These are phyloP conservation scores for Baryphthengus martii DNA, from an alignment of 2,113 vertebrate genomes.

Conservation along the genomic window DNA sequence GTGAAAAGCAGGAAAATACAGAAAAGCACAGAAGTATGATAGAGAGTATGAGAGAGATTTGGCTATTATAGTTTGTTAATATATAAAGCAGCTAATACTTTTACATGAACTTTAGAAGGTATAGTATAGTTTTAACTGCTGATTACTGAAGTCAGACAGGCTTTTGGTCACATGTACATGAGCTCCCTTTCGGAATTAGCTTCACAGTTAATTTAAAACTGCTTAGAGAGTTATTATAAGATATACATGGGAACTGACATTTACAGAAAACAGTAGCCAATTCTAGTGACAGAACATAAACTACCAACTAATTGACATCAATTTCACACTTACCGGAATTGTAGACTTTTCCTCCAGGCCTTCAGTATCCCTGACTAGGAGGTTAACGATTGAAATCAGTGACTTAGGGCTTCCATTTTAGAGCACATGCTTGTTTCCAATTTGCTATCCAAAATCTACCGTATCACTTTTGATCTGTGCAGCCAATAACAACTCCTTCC, in stretches of 20 bases:
- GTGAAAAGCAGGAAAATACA: background rate
- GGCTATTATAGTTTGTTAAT: conserved; percentile 53
- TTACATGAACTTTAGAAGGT: conserved; percentile 44
- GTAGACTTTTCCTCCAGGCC: background rate
- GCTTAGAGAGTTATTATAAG: conserved; percentile 28
- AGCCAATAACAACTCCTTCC: background rate
- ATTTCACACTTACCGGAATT: conserved; percentile 16
- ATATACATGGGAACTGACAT: conserved; percentile 9
- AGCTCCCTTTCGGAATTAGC: conserved; percentile 44
- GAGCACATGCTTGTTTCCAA: background rate
- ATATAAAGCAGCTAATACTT: conserved; percentile 47
- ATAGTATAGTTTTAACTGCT: conserved; percentile 46
- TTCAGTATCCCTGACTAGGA: background rate
- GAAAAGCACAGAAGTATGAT: conserved; percentile 42
- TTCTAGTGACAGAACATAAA: conserved; percentile 29
- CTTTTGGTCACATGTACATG: background rate
- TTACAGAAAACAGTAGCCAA: conserved; percentile 33
- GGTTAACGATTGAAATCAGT: conserved; percentile 2
- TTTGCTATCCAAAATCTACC: background rate
- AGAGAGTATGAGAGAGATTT: conserved; percentile 25
- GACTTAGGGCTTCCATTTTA: conserved; percentile 42
- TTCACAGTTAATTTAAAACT: conserved; percentile 54
- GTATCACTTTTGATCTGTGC: background rate
- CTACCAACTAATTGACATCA: background rate
- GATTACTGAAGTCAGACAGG: background rate